Base-by-base conservation (phyloP, 1,140 invertebrate genomes). In the Drosophila grimshawi region DNA sequence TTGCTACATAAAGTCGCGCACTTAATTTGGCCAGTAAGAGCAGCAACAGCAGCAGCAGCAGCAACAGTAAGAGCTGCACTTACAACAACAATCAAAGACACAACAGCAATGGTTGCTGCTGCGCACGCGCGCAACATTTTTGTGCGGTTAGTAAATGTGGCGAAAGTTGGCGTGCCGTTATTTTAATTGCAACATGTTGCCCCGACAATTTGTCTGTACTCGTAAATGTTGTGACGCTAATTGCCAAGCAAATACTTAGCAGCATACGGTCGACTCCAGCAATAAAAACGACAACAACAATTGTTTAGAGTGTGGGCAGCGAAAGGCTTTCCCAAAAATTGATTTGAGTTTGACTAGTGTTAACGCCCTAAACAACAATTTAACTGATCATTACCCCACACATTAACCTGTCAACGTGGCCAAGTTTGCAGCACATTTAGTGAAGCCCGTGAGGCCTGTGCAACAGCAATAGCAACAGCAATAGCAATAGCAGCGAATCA, bases 101-200 rank as follows among this genome's bases (percentile, higher is more conserved):
- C 59, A 63, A 32, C 59, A n/a, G 41, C 67, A 30, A 11, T 76
- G 59, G 51, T 70, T 76, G 79, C 81, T 71, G 80, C 69, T 27
- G 81, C 83, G 83, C 83, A 81, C 80, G 83, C 83, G 78, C 71
- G 61, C 79, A 82, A 86, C 83, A 86, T 86, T 81, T 86, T 81
- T 86, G 78, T 69, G 57, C 62, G 71, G 27, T 63, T 52, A 76
- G 65, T 61, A 53, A 81, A 75, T 78, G 78, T 71, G 83, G 83
- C 76, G 83, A 86, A 86, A 86, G 83, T 86, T 86, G 85, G 83
- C 83, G 83, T 83, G 83, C 83, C 83, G 83, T 86, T 86, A 88
- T 86, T 86, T 86, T 86, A 86, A 86, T 86, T 86, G 83, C 83
- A 86, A 88, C 83, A 86, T 88, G 83, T 86, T 86, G 83, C 83